Base-by-base conservation (phyloP, 92 coral and sea anemone genomes). In the Zoanthus sociatus region DNA sequence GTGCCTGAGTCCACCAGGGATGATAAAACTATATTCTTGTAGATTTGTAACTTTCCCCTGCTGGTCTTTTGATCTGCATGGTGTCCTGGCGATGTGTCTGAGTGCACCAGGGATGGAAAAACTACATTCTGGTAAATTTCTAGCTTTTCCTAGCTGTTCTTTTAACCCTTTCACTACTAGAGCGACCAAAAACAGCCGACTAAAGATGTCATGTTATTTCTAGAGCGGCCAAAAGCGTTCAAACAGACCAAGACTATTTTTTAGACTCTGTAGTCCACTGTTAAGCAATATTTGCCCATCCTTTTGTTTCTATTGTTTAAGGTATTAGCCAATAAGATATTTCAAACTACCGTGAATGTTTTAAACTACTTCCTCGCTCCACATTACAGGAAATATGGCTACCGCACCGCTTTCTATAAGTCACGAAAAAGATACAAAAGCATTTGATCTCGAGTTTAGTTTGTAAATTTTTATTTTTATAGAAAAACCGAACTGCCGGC, bases 1-100 rank as follows among this genome's bases (percentile, higher is more conserved):
- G n/a, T n/a, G n/a, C n/a, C n/a, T n/a, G n/a, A 47, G 51, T 47
- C 5, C 51, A 47, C 51, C 51, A 7, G 51, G 51, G 51, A 47
- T n/a, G n/a, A n/a, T n/a, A n/a, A n/a, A n/a, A n/a, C n/a, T n/a
- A n/a, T n/a, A n/a, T n/a, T n/a, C n/a, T n/a, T n/a, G n/a, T n/a
- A 58, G 66, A 58, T 58, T 56, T 56, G 64, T 56, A 61, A 21
- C 8, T 50, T 50, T 50, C 54, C 54, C 70, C 0, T 13, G 70
- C 70, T 63, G 70, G 70, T 63, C 70, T 50, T 58, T 63, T 63
- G 70, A 63, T 63, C 70, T 63, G 70, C 20, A 30, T 63, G 70
- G 70, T 63, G 70, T 63, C 70, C 70, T 63, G 70, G 70, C 70
- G 20, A 12, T 58, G 66, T 13, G 66, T 13, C 66, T 33, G 42